Conservation (phyloP, 1,140 invertebrate species). For the Camponotus floridanus region DNA sequence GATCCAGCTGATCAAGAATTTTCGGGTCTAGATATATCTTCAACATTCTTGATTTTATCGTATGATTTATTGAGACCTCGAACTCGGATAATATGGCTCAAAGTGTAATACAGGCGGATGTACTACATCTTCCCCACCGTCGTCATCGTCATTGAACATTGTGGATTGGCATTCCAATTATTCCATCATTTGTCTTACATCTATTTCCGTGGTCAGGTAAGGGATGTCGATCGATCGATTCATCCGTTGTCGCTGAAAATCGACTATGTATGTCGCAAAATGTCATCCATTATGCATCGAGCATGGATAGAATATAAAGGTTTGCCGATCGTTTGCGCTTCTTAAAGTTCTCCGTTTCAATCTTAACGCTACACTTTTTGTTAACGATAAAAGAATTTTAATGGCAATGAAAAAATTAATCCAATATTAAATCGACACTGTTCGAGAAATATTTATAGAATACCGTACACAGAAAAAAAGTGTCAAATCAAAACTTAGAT, state of each 20-base stretch:
- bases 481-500: too few relatives aligned
- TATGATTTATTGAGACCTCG: slow-evolving; percentile 12
- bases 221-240: slow-evolving; percentile 31
- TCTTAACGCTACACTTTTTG: not conserved
- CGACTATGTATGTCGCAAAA: not conserved
- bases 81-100: not conserved
- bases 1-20: slow-evolving; percentile 15
- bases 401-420: not conserved
- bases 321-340: not conserved
- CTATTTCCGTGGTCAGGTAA: slow-evolving; percentile 65
- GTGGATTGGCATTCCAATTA: slow-evolving; percentile 69
- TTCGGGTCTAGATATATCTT: not conserved
- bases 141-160: slow-evolving; percentile 6
- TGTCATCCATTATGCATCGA: slow-evolving; percentile 21
- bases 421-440: not conserved
- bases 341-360: not conserved
- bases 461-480: too few relatives aligned
- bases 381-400: slow-evolving; percentile 2
- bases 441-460: too few relatives aligned
- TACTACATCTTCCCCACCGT: not conserved
- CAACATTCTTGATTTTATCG: slow-evolving; percentile 22
- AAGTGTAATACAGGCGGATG: slow-evolving; percentile 5
- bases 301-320: not conserved
- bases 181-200: slow-evolving; percentile 53
- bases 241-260: slow-evolving; percentile 17